Evolutionary conservation across 2,113 vertebrate species (phyloP).

Genomic region (Myanophis thanlyinensis): DNA sequence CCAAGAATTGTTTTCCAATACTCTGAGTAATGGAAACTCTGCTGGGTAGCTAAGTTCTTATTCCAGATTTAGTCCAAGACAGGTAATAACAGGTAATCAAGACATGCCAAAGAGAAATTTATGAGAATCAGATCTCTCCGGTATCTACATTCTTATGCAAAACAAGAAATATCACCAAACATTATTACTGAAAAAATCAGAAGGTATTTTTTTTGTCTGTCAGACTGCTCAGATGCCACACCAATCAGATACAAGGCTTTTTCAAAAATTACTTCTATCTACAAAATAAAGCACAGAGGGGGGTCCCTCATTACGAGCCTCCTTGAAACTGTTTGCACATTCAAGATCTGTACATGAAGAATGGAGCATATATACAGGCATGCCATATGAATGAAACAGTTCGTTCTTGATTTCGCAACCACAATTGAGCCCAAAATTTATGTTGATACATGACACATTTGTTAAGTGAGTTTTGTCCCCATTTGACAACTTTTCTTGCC

Average conservation of each 20-base stretch:
- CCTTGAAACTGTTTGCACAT: not conserved
- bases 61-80: not conserved
- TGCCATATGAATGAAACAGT: not conserved
- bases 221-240: not conserved
- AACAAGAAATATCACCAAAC: not conserved
- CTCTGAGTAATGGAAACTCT: not conserved
- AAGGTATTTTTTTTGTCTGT: not conserved
- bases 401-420: not conserved
- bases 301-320: not conserved
- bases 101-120: not conserved
- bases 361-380: not conserved
- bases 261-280: not conserved
- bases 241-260: not conserved
- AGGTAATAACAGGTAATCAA: not conserved
- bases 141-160: not conserved
- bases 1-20: not conserved
- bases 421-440: not conserved
- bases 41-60: not conserved
- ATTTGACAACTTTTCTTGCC: not conserved
- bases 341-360: not conserved
- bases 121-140: not conserved
- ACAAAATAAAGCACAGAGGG: not conserved
- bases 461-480: not conserved
- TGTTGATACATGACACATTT: not conserved
- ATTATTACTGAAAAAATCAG: not conserved